phyloP scores from a whole-genome alignment of 2,797 vertebrate species.

The Schizopygopsis pylzovi region DNA sequence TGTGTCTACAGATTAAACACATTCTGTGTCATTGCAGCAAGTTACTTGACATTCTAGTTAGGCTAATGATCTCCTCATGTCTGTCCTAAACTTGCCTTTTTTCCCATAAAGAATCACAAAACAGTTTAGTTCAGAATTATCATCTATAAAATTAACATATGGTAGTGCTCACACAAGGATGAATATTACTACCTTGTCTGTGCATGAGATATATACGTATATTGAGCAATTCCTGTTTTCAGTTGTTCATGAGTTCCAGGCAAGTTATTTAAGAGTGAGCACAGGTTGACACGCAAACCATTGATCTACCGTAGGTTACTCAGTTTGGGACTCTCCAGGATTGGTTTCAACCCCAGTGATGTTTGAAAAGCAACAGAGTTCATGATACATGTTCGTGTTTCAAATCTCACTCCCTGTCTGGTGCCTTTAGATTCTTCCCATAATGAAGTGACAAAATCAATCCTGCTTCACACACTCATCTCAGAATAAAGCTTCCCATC shows the following conservation, averaged over 20 bases:
- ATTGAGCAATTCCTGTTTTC: conserved; percentile 8
- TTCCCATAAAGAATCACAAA: neutral
- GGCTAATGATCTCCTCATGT: neutral
- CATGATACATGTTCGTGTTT: neutral
- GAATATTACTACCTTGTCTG: neutral
- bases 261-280: neutral
- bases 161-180: neutral
- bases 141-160: neutral
- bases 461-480: neutral
- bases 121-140: neutral
- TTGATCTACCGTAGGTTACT: neutral
- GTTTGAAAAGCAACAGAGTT: neutral
- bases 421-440: neutral
- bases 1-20: neutral
- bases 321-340: conserved; percentile 38
- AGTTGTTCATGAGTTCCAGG: conserved; percentile 16
- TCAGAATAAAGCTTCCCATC: neutral
- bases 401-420: neutral
- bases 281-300: neutral
- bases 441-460: neutral
- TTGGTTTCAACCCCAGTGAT: neutral
- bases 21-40: neutral
- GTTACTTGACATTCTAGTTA: neutral
- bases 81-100: neutral
- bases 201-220: conserved; percentile 13